Conservation (phyloP, 2,888 invertebrate genomes). For the Microctonus brassicae region DNA sequence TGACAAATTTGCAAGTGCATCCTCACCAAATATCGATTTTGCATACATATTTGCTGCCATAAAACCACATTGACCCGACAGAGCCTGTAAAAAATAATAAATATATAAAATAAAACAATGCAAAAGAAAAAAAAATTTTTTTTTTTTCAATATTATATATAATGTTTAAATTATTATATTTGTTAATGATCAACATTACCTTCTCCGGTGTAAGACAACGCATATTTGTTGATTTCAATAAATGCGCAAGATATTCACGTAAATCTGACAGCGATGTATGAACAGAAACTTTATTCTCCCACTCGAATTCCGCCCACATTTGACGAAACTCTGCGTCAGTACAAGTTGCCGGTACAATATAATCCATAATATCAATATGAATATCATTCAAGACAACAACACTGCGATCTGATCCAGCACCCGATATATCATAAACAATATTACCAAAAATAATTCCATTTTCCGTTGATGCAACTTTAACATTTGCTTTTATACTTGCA, state of each 20-base stretch:
- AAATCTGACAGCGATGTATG: conserved; percentile 94
- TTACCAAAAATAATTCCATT: conserved; percentile 99
- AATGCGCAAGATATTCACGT: conserved; percentile 91
- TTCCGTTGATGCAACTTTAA: conserved; percentile 99
- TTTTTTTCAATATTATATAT: not conserved
- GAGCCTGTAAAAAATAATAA: conserved; percentile 73
- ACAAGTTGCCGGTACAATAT: conserved; percentile 95
- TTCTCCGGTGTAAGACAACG: conserved; percentile 98
- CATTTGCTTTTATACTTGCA: conserved; percentile 97
- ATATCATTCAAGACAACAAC: conserved; percentile 99
- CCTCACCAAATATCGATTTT: conserved; percentile 97
- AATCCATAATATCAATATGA: conserved; percentile 99
- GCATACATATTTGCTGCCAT: conserved; percentile 99
- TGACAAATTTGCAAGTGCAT: conserved; percentile 98
- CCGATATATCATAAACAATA: conserved; percentile 97
- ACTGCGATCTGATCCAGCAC: conserved; percentile 92
- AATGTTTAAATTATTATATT: too few relatives aligned
- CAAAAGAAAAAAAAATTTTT: not conserved
- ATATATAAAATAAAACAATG: conserved; percentile 8
- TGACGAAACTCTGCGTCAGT: conserved; percentile 96
- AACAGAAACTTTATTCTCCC: conserved; percentile 99
- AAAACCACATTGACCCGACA: conserved; percentile 98
- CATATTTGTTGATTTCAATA: conserved; percentile 97
- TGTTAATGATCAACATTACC: conserved; percentile 71
- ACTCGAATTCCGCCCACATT: conserved; percentile 99